Evolutionary conservation across 1,140 invertebrate species (phyloP), one percentile per base, ranked within the genome.

Genomic region (Caerostris extrusa): DNA sequence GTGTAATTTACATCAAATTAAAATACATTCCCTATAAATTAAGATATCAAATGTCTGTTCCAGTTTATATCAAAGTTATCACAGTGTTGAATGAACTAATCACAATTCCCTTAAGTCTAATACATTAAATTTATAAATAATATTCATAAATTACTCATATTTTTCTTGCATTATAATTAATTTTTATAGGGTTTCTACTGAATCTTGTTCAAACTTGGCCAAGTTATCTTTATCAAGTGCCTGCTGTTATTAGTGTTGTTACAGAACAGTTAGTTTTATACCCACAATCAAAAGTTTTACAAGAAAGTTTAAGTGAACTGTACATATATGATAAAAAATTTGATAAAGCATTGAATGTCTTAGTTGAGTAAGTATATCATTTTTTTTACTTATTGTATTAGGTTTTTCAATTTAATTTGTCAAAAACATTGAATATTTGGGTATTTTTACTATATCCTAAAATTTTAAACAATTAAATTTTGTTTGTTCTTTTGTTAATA

Each of bases 301-400:
- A 99, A 34, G 98, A 99, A 96, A 97, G 98, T 3, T 96, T 99
- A 60, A 99, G 98, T 5, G 97, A 99, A 95, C 96, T 99, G 67
- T 99, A 99, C 95, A 98, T 98, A 83, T 97, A 98, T 96, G 97
- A 98, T 94, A 97, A 97, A 93, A 98, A 98, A 95, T 99, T 98
- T 96, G 98, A 99, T 95, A 98, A 98, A 96, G 98, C 99, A 7
- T 96, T 99, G 55, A 97, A 97, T 12, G 98, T 99, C 96, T 99
- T 99, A 96, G 96, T 99, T 17, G 98, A 98, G 97, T 98, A 96
- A 96, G 97, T 96, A 89, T 53, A 12, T 77, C 58, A 17, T 8
- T 17, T 34, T 53, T 57, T 90, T 55, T 69, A 17, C 57, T 55
- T 67, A 87, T 60, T 34, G 34, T 34, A 34, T 34, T 34, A 34